phyloP scores from a whole-genome alignment of 2,888 invertebrate species.

The Lumbricus terrestris region DNA sequence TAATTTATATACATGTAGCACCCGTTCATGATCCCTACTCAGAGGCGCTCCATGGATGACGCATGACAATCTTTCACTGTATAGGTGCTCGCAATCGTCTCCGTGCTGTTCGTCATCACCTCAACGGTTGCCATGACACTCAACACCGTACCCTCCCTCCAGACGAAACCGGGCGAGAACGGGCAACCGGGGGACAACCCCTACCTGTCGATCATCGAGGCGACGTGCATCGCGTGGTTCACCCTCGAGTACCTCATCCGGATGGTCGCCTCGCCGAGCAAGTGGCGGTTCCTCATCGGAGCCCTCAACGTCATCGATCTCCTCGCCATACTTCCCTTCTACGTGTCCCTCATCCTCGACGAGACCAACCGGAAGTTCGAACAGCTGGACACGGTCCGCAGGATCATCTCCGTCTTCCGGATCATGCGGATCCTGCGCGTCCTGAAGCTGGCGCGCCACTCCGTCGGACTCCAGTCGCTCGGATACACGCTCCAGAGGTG shows the following conservation, averaged over 20 bases:
- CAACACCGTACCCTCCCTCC: constrained; percentile 27
- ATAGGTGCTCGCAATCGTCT: constrained; percentile 84
- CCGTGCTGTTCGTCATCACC: constrained; percentile 57
- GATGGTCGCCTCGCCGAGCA: constrained; percentile 95
- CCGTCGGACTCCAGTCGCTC: constrained; percentile 91
- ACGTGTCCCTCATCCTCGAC: constrained; percentile 91
- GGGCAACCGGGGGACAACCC: constrained; percentile 25
- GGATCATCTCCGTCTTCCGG: constrained; percentile 97
- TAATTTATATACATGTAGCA: no score
- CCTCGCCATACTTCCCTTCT: constrained; percentile 96
- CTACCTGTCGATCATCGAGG: constrained; percentile 72
- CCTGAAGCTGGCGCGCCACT: constrained; percentile 77
- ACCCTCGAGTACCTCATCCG: constrained; percentile 93
- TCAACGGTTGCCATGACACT: constrained; percentile 29
- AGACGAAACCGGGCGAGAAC: constrained; percentile 17
- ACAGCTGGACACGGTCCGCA: constrained; percentile 80
- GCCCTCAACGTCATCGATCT: constrained; percentile 97
- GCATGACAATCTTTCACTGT: constrained; percentile 32
- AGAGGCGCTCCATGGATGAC: no score
- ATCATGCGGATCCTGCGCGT: constrained; percentile 65
- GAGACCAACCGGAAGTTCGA: constrained; percentile 80
- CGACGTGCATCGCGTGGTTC: constrained; percentile 99
- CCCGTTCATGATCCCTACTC: no score
- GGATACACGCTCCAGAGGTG: constrained; percentile 97
- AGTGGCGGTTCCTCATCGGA: constrained; percentile 99